Conservation (phyloP, 1,140 invertebrate species). For the Drosophila varians region DNA sequence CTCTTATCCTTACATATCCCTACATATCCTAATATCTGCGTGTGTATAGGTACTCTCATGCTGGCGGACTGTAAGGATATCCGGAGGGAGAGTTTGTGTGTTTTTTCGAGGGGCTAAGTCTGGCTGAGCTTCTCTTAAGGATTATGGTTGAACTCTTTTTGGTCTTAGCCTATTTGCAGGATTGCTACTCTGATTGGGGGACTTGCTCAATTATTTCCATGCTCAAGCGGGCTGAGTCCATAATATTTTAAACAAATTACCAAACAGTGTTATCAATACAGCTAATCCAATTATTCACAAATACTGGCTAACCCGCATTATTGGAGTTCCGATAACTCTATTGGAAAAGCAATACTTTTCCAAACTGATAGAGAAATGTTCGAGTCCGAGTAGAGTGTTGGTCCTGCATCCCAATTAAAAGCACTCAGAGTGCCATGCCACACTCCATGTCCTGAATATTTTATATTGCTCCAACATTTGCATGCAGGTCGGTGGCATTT, state of each 20-base stretch:
- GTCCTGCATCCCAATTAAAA: conserved; percentile 4
- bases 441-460: conserved; percentile 25
- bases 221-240: no score
- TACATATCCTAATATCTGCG: not conserved
- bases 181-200: conserved; percentile 7
- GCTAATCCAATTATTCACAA: conserved; percentile 11
- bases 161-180: conserved; percentile 22
- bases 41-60: conserved; percentile 15
- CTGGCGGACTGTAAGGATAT: not conserved
- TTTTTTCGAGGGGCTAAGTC: conserved; percentile 20
- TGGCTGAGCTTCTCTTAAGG: conserved; percentile 33
- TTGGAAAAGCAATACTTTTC: conserved; percentile 23
- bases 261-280: no score
- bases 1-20: not conserved
- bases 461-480: conserved; percentile 36
- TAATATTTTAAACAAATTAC: no score
- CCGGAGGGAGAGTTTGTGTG: not conserved
- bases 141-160: conserved; percentile 31
- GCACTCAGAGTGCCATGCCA: conserved; percentile 5
- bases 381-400: no score
- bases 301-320: not conserved
- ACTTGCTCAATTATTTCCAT: not conserved
- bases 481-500: conserved; percentile 21
- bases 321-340: not conserved
- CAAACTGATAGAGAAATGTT: conserved; percentile 23